These are phyloP conservation scores for Anguilla rostrata DNA, from an alignment of 2,113 vertebrate species.

Conservation along the genomic window DNA sequence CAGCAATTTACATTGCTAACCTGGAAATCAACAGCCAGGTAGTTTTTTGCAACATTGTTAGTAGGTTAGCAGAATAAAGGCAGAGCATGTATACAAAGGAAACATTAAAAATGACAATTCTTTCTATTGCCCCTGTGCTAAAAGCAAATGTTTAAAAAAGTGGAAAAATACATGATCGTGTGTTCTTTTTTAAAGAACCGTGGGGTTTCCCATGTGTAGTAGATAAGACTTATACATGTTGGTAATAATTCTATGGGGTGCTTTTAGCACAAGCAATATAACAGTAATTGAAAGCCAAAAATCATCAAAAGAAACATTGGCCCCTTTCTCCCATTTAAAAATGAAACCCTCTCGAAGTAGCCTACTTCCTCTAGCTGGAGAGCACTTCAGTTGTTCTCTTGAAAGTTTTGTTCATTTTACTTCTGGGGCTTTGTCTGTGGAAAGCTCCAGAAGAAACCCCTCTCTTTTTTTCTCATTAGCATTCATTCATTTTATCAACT, in stretches of 20 bases:
- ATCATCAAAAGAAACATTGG: slow-evolving; percentile 19
- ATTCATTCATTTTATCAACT: slow-evolving; percentile 58
- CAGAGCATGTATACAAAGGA: neutral
- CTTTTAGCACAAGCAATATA: neutral
- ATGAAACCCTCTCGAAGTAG: slow-evolving; percentile 32
- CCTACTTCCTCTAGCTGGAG: slow-evolving; percentile 34
- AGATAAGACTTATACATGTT: too few relatives aligned
- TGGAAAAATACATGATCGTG: neutral
- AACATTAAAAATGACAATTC: neutral
- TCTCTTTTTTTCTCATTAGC: slow-evolving; percentile 52
- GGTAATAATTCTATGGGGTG: neutral
- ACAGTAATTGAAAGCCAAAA: neutral
- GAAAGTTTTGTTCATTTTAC: slow-evolving; percentile 28
- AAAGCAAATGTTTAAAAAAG: neutral
- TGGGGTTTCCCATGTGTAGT: neutral
- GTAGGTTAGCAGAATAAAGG: neutral
- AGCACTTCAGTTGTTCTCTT: slow-evolving; percentile 35
- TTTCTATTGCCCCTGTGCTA: too few relatives aligned
- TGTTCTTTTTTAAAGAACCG: neutral
- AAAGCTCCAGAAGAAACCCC: slow-evolving; percentile 22
- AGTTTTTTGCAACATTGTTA: neutral
- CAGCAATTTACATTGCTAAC: neutral
- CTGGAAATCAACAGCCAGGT: neutral
- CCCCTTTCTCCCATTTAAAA: slow-evolving; percentile 28
- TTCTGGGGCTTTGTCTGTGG: slow-evolving; percentile 32